phyloP scores from a whole-genome alignment of 2,888 invertebrate genomes.

The Heliconius charithonia region DNA sequence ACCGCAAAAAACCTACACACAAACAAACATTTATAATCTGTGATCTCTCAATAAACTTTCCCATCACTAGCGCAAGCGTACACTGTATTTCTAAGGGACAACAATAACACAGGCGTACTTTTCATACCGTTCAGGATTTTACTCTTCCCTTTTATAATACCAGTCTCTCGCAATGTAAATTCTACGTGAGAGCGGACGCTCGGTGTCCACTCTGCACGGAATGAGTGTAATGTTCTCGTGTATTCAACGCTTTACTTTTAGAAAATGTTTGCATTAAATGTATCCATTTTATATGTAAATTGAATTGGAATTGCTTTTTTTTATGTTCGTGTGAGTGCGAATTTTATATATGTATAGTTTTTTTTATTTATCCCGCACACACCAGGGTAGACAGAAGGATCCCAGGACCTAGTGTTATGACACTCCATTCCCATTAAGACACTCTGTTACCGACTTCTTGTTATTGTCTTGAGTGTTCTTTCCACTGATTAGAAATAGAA shows the following conservation, averaged over 20 bases:
- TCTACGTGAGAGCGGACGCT: slow-evolving; percentile 1
- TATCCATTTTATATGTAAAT: slow-evolving; percentile 5
- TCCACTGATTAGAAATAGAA: too few species aligned
- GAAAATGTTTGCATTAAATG: neutral
- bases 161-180: slow-evolving; percentile 7
- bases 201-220: slow-evolving; percentile 10
- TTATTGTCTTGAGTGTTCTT: too few species aligned
- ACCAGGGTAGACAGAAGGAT: too few species aligned
- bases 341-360: too few species aligned
- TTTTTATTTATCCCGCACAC: neutral
- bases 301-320: neutral
- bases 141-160: slow-evolving; percentile 2
- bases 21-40: neutral
- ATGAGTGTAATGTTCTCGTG: slow-evolving; percentile 21
- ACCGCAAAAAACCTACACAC: neutral
- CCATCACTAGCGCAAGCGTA: neutral
- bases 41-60: neutral
- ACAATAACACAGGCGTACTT: slow-evolving; percentile 8
- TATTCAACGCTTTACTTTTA: slow-evolving; percentile 7
- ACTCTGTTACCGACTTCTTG: too few species aligned
- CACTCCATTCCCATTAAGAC: too few species aligned
- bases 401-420: too few species aligned
- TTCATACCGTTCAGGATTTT: neutral
- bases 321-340: neutral
- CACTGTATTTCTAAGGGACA: neutral